Evolutionary conservation across 2,797 vertebrate genomes (phyloP).

Genomic region (Semotilus atromaculatus): DNA sequence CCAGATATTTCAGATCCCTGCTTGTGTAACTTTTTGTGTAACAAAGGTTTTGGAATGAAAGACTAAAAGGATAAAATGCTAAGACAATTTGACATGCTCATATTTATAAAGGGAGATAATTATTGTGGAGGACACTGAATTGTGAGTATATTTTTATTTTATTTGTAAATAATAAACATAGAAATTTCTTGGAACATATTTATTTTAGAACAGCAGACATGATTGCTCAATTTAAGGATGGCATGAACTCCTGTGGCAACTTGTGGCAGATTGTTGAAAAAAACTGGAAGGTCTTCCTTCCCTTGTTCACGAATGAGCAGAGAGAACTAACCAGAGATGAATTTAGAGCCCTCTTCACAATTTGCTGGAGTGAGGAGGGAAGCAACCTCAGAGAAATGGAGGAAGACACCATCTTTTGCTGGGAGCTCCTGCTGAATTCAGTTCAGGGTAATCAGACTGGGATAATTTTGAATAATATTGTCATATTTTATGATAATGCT

Average conservation of each 20-base stretch:
- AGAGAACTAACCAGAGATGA: background rate
- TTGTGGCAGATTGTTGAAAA: background rate
- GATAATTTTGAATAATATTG: background rate
- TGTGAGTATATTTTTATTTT: background rate
- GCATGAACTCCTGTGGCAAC: constrained; percentile 12
- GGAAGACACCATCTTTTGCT: too few relatives aligned
- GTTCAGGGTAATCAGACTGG: background rate
- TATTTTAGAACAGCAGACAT: background rate
- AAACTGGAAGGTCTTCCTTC: constrained; percentile 4
- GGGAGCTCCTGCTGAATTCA: background rate
- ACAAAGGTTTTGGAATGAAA: too few relatives aligned
- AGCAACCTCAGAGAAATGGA: too few relatives aligned
- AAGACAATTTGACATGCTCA: too few relatives aligned
- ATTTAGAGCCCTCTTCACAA: background rate
- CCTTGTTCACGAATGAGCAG: background rate
- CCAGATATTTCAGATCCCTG: too few relatives aligned
- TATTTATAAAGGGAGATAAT: too few relatives aligned
- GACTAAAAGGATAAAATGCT: too few relatives aligned
- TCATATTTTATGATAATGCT: too few relatives aligned
- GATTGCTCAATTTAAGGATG: background rate
- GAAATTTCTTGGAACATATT: background rate
- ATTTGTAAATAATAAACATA: background rate
- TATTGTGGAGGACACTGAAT: background rate
- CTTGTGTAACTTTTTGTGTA: too few relatives aligned
- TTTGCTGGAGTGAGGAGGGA: constrained; percentile 4